These are phyloP conservation scores for Melitaea athalia DNA, from an alignment of 2,888 invertebrate genomes.

Conservation along the genomic window DNA sequence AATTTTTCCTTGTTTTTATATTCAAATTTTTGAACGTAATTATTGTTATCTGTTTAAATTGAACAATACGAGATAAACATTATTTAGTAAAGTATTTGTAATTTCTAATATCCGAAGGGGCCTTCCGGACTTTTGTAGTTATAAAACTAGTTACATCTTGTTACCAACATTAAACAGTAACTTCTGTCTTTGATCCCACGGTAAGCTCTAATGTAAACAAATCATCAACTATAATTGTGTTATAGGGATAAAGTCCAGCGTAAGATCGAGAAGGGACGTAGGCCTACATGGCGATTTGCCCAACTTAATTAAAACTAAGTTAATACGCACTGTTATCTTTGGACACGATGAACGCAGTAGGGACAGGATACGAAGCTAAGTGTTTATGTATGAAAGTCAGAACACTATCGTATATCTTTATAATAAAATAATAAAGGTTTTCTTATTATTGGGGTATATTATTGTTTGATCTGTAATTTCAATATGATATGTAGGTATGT, in stretches of 20 bases:
- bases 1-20: too few relatives aligned
- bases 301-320: conserved; percentile 38
- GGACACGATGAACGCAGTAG: conserved; percentile 16
- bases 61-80: not conserved
- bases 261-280: conserved; percentile 23
- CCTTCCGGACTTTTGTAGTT: not conserved
- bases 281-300: conserved; percentile 20
- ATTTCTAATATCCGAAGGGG: not conserved
- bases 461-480: not conserved
- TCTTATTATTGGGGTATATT: not conserved
- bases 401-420: not conserved
- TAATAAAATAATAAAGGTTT: conserved; percentile 5
- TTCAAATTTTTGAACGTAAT: too few relatives aligned
- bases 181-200: conserved; percentile 31
- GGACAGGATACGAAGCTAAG: conserved; percentile 1
- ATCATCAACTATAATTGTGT: conserved; percentile 37
- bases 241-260: conserved; percentile 29
- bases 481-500: too few relatives aligned
- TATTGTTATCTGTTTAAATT: too few relatives aligned
- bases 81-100: not conserved
- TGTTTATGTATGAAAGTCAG: not conserved
- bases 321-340: conserved; percentile 30
- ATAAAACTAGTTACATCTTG: not conserved
- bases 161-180: conserved; percentile 19
- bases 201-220: conserved; percentile 27